phyloP scores from a whole-genome alignment of 2,888 invertebrate genomes.

The Odontocerum albicorne region DNA sequence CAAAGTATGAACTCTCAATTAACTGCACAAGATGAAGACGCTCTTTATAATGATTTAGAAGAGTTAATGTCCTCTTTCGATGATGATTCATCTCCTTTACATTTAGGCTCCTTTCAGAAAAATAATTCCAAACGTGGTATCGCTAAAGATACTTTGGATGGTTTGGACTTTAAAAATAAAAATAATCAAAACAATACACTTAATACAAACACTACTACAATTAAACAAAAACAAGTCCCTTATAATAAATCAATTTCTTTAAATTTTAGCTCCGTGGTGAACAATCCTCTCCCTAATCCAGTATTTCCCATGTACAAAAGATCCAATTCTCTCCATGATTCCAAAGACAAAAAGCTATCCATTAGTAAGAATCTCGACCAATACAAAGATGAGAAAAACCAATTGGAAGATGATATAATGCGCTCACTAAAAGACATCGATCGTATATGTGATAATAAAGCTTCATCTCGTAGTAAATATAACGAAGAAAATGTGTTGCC shows the following conservation, averaged over 20 bases:
- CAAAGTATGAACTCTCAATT: slow-evolving; percentile 52
- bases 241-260: slow-evolving; percentile 59
- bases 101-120: slow-evolving; percentile 37
- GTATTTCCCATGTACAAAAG: slow-evolving; percentile 58
- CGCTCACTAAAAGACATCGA: slow-evolving; percentile 56
- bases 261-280: slow-evolving; percentile 55
- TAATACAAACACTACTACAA: slow-evolving; percentile 42
- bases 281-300: slow-evolving; percentile 52
- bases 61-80: slow-evolving; percentile 70
- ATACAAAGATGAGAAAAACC: slow-evolving; percentile 49
- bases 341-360: slow-evolving; percentile 43
- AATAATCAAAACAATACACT: slow-evolving; percentile 43
- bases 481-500: slow-evolving; percentile 11
- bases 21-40: slow-evolving; percentile 54
- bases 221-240: slow-evolving; percentile 42
- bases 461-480: slow-evolving; percentile 8
- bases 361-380: slow-evolving; percentile 46
- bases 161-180: slow-evolving; percentile 28
- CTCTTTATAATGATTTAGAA: slow-evolving; percentile 65
- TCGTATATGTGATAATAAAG: slow-evolving; percentile 49
- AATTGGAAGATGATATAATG: slow-evolving; percentile 54
- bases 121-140: slow-evolving; percentile 11
- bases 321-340: slow-evolving; percentile 58
- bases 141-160: slow-evolving; percentile 31
- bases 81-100: slow-evolving; percentile 50